Evolutionary conservation across 2,113 vertebrate genomes (phyloP).

Genomic region (Etheostoma cragini): DNA sequence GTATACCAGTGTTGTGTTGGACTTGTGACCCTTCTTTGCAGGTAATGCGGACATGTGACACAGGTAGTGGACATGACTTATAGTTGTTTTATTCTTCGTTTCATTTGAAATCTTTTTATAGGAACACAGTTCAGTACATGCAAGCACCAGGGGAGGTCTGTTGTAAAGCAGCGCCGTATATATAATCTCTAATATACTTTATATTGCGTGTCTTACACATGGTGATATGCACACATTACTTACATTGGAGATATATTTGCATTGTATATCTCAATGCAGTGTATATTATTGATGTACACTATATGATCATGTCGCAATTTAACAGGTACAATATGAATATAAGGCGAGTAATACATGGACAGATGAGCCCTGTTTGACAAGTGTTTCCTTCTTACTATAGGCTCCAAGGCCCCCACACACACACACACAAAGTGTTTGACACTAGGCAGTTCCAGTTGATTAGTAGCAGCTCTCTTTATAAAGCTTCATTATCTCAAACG

Average conservation of each 20-base stretch:
- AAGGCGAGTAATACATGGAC: conserved; percentile 55
- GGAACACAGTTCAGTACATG: background rate
- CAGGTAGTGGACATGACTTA: too few species aligned
- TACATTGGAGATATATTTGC: conserved; percentile 10
- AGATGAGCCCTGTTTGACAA: conserved; percentile 30
- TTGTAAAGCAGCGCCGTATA: background rate
- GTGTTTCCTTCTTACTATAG: conserved; percentile 2
- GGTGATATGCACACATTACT: conserved; percentile 38
- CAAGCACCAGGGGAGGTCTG: background rate
- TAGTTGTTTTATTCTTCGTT: background rate
- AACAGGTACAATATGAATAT: conserved; percentile 65
- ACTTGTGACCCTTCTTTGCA: background rate
- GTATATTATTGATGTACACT: conserved; percentile 36
- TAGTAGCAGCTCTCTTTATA: conserved; percentile 51
- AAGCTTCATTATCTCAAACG: conserved; percentile 68
- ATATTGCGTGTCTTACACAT: conserved; percentile 21
- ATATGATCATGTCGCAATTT: conserved; percentile 49
- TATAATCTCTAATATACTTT: too few species aligned
- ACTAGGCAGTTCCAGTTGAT: conserved; percentile 63
- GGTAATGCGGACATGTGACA: background rate
- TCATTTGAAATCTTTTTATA: background rate
- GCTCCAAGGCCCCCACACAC: conserved; percentile 15
- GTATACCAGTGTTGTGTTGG: background rate
- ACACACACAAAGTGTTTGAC: conserved; percentile 40
- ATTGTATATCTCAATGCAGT: conserved; percentile 39